Base-by-base conservation (phyloP, 2,797 vertebrate genomes). In the Ambastaia sidthimunki region DNA sequence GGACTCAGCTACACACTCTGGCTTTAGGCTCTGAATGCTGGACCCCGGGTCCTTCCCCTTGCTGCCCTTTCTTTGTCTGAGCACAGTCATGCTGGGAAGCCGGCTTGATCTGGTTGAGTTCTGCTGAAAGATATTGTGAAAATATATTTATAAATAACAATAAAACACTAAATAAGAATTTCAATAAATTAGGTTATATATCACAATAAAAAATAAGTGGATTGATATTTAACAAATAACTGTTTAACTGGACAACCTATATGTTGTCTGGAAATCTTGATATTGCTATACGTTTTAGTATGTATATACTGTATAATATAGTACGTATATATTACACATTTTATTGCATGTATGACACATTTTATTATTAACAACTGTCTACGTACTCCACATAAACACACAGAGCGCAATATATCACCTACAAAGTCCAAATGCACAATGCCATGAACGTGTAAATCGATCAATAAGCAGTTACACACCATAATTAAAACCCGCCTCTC, bases 31-130 rank as follows among this genome's bases (percentile, higher is more conserved):
- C 80, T 93, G 93, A 84, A 92, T 84, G 69, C 95, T 93, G 70
- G 92, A 90, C 54, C 84, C 67, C 0, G 82, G 76, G 72, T 97
- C 96, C 75, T 94, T 89, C 57, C 90, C 88, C 86, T 89, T 95
- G 85, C 89, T 90, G 80, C 91, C 92, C 90, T 93, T 98, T 84
- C 97, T 96, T 88, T 97, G 97, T 78, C 96, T 94, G 84, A 97
- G 0, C 18, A 91, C 90, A 77, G 95, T 94, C 97, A 98, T 98
- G 88, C 34, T 92, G 84, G 34, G 66, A 73, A 70, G 69, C 86
- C 85, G 78, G 13, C 48, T 47, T 66, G 21, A 47, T 44, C 41
- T 44, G 41, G 41, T 31, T 4, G 34, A 23, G 19, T 21, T 47
- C 48, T 67, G 41, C 3, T 10, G 16, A 76, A 77, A 65, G 13